Base-by-base conservation (phyloP, 1,140 invertebrate species). In the Trissolcus basalis region DNA sequence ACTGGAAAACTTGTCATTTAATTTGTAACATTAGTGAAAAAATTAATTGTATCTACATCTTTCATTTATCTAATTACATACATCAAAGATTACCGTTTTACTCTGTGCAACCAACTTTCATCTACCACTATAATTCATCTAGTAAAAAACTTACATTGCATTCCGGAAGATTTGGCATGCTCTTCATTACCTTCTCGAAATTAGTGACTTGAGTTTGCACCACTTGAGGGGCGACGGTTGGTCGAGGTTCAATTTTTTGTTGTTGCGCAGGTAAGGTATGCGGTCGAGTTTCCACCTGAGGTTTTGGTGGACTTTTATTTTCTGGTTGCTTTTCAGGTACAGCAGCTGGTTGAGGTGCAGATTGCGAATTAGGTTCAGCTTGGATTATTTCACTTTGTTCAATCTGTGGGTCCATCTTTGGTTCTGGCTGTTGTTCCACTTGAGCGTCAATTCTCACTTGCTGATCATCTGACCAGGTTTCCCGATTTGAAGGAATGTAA, bases 401-500 rank as follows among this genome's bases (percentile, higher is more conserved):
- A 15, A 33, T 76, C 54, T 35, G 27, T 0, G 47, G 5, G 4
- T 76, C 61, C 7, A 39, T 4, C 43, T 70, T 58, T n/a, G 12
- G 15, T 50, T 61, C 49, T 9, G 50, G 27, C 61, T 71, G 44
- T 27, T 36, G n/a, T 33, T 49, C 39, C 0, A 39, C 10, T 6
- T 45, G 64, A n/a, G 67, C n/a, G 0, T 77, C 60, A 27, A 77
- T 51, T 35, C 61, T 61, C 0, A 49, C 7, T 13, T 60, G 45
- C 11, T 65, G 81, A 56, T 59, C 69, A 14, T 78, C 81, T 35
- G 70, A 74, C 85, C 85, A 87, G 16, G 15, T 16, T 45, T 74
- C 77, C 11, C 82, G 83, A 61, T 83, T 83, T 6, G 80, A n/a
- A 9, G 63, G 74, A 14, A 81, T 60, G 48, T 83, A 86, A 61